Evolutionary conservation across 53 echinoderm and acorn worm genomes (phyloP).

Genomic region (Stichopus horrens): DNA sequence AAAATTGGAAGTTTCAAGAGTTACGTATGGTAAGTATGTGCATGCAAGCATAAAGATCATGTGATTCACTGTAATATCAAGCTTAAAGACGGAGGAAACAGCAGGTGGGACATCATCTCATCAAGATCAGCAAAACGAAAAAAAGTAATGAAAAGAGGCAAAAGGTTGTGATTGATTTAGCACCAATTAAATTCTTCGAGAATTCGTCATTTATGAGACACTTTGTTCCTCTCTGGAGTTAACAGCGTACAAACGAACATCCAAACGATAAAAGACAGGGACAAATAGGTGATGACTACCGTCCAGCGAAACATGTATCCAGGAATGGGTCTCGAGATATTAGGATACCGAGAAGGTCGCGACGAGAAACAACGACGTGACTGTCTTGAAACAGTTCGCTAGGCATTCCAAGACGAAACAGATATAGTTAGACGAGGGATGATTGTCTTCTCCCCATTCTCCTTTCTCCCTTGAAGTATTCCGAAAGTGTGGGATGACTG

Average conservation of each 20-base stretch:
- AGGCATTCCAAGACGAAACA: not conserved
- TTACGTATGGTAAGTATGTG: too few species aligned
- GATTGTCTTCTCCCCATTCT: not conserved
- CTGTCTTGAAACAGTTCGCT: not conserved
- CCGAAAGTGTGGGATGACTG: too few species aligned
- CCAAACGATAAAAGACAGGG: not conserved
- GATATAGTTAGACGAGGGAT: not conserved
- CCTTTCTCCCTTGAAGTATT: too few species aligned
- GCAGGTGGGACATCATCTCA: too few species aligned
- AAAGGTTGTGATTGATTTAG: not conserved
- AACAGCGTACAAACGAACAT: not conserved
- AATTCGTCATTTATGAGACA: not conserved
- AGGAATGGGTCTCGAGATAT: not conserved
- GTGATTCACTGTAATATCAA: too few species aligned
- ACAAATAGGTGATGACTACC: not conserved
- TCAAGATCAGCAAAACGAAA: not conserved
- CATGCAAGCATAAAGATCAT: too few species aligned
- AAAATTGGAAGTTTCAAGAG: too few species aligned
- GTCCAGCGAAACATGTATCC: not conserved
- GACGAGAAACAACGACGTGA: not conserved
- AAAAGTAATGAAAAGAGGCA: not conserved
- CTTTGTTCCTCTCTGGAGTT: not conserved
- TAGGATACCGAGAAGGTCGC: not conserved
- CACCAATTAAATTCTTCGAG: not conserved
- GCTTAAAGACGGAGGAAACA: too few species aligned